Conservation (phyloP, 2,113 vertebrate genomes). For the Lophotis ruficrista region DNA sequence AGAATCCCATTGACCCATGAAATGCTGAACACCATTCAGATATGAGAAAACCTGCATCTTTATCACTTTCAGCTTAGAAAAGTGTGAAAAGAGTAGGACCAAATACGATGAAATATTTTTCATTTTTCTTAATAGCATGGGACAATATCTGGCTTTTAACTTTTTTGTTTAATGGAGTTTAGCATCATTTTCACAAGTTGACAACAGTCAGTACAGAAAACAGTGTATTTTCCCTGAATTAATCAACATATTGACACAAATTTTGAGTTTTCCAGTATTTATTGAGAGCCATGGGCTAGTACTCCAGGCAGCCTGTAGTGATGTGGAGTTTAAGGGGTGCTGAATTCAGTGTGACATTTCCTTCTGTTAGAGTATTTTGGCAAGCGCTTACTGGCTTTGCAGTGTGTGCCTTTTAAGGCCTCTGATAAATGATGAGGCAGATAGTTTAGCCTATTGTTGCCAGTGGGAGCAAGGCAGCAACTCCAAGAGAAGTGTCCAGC, state of each 20-base stretch:
- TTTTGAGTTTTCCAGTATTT: neutral
- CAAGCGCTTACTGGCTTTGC: constrained; percentile 12
- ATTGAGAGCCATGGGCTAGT: neutral
- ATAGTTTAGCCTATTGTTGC: constrained; percentile 62
- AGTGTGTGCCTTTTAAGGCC: constrained; percentile 33
- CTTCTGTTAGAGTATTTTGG: constrained; percentile 57
- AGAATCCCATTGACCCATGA: neutral
- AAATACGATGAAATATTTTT: neutral
- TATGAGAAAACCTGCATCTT: neutral
- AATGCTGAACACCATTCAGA: neutral
- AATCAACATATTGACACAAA: neutral
- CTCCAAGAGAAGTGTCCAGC: constrained; percentile 54
- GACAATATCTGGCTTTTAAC: neutral
- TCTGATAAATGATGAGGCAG: constrained; percentile 65
- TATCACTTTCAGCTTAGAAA: neutral
- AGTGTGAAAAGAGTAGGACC: neutral
- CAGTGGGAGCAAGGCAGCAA: constrained; percentile 39
- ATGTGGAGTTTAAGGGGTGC: neutral
- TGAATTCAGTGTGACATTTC: constrained; percentile 17
- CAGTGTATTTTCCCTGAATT: neutral
- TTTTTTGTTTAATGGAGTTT: neutral
- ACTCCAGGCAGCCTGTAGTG: neutral
- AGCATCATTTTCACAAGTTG: neutral
- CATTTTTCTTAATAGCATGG: neutral
- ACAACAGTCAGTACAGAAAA: neutral